phyloP scores from a whole-genome alignment of 92 coral and sea anemone genomes.

The Scolanthus callimorphus region DNA sequence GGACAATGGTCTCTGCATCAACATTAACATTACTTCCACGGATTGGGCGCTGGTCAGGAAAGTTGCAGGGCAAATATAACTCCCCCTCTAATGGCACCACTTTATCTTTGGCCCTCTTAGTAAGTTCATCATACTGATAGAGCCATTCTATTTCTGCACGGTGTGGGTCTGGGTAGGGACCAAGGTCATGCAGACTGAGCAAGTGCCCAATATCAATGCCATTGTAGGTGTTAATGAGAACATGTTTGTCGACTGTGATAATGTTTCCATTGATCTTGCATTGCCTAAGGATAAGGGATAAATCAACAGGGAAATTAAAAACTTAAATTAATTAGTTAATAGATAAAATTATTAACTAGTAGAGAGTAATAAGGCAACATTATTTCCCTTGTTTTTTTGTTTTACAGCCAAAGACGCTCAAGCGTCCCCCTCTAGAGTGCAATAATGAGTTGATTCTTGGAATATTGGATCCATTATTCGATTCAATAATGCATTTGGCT shows the following conservation, averaged over 20 bases:
- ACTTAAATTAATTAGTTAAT: too few relatives aligned
- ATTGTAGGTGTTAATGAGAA: slow-evolving; percentile 43
- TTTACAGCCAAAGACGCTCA: too few relatives aligned
- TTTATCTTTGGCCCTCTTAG: slow-evolving; percentile 11
- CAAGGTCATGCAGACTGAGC: slow-evolving; percentile 44
- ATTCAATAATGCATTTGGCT: too few relatives aligned
- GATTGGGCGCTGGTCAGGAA: slow-evolving; percentile 11
- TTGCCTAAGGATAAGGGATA: too few relatives aligned
- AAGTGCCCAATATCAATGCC: slow-evolving; percentile 58
- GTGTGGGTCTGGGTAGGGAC: slow-evolving; percentile 41
- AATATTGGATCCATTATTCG: too few relatives aligned
- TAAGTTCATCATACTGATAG: slow-evolving; percentile 43
- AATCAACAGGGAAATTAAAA: too few relatives aligned
- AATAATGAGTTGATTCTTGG: too few relatives aligned
- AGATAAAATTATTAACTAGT: too few relatives aligned
- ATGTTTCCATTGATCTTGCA: slow-evolving; percentile 33
- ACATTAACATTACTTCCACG: slow-evolving; percentile 34
- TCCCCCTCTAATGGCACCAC: slow-evolving; percentile 34
- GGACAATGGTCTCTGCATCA: slow-evolving; percentile 71
- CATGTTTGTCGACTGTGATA: slow-evolving; percentile 59
- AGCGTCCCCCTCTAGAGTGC: too few relatives aligned
- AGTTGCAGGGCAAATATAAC: slow-evolving; percentile 53
- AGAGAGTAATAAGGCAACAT: too few relatives aligned
- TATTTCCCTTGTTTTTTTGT: too few relatives aligned
- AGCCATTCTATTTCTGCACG: slow-evolving; percentile 80